phyloP scores from a whole-genome alignment of 2,888 invertebrate species.

The Chrysopilus asiliformis region DNA sequence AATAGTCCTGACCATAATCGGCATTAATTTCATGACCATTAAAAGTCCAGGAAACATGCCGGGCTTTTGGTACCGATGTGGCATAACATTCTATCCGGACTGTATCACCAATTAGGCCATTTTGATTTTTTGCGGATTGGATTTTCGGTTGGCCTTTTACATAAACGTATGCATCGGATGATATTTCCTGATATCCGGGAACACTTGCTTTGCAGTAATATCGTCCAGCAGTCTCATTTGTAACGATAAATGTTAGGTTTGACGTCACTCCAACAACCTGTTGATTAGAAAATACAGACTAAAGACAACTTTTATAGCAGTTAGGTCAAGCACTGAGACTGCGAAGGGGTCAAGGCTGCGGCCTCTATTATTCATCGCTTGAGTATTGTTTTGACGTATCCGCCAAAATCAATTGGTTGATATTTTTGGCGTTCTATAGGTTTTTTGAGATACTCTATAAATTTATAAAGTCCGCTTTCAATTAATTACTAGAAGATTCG shows the following conservation, averaged over 20 bases:
- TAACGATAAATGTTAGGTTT: slow-evolving; percentile 64
- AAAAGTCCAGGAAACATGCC: slow-evolving; percentile 76
- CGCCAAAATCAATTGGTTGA: too few relatives aligned
- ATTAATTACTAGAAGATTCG: too few relatives aligned
- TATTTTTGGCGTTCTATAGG: too few relatives aligned
- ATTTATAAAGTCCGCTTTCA: too few relatives aligned
- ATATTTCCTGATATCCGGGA: slow-evolving; percentile 72
- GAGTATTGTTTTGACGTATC: too few relatives aligned
- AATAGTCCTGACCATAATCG: slow-evolving; percentile 57
- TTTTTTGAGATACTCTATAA: too few relatives aligned
- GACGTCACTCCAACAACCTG: slow-evolving; percentile 60
- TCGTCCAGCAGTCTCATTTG: slow-evolving; percentile 67
- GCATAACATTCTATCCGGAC: slow-evolving; percentile 80
- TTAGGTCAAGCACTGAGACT: background rate
- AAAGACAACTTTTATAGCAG: slow-evolving; percentile 8
- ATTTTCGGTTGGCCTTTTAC: slow-evolving; percentile 73
- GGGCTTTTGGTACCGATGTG: slow-evolving; percentile 78
- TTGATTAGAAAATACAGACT: slow-evolving; percentile 12
- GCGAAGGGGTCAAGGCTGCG: background rate
- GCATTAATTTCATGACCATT: slow-evolving; percentile 69
- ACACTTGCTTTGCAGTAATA: slow-evolving; percentile 85
- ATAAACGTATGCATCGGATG: slow-evolving; percentile 64
- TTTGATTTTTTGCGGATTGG: slow-evolving; percentile 67
- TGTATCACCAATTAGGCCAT: slow-evolving; percentile 66
- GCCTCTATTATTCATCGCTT: too few relatives aligned